Conservation (phyloP, 2,113 vertebrate species). For the Melierax canorus region DNA sequence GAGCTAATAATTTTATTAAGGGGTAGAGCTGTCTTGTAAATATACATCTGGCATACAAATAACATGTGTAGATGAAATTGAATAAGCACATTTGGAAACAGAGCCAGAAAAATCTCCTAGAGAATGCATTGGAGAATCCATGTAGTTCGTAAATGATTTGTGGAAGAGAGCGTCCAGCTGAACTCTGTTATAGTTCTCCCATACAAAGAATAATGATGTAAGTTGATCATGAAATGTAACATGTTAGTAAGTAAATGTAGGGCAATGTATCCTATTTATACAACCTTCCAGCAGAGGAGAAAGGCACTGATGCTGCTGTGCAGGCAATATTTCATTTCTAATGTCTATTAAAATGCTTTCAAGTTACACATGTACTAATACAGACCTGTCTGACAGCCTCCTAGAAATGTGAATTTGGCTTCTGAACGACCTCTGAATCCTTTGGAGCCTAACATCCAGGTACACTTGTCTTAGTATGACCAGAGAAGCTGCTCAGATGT, state of each 20-base stretch:
- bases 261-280: not conserved
- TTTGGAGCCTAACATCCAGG: not conserved
- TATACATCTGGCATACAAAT: conserved; percentile 27
- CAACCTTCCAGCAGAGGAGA: not conserved
- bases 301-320: not conserved
- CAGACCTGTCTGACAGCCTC: not conserved
- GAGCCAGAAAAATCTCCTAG: not conserved
- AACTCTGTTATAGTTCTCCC: conserved; percentile 7
- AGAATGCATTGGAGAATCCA: not conserved
- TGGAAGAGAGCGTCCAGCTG: not conserved
- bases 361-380: not conserved
- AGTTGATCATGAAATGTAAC: not conserved
- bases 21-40: conserved; percentile 17
- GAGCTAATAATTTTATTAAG: conserved; percentile 45
- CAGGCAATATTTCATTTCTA: not conserved
- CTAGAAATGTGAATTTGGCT: not conserved
- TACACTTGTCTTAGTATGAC: not conserved
- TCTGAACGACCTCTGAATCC: not conserved
- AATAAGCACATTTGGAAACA: not conserved
- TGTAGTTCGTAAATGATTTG: not conserved
- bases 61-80: not conserved
- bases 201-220: not conserved
- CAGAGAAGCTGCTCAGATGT: accelerated
- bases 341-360: not conserved
- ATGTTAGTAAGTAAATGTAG: not conserved